phyloP scores from a whole-genome alignment of 1,140 invertebrate species.

The Bombus pascuorum region DNA sequence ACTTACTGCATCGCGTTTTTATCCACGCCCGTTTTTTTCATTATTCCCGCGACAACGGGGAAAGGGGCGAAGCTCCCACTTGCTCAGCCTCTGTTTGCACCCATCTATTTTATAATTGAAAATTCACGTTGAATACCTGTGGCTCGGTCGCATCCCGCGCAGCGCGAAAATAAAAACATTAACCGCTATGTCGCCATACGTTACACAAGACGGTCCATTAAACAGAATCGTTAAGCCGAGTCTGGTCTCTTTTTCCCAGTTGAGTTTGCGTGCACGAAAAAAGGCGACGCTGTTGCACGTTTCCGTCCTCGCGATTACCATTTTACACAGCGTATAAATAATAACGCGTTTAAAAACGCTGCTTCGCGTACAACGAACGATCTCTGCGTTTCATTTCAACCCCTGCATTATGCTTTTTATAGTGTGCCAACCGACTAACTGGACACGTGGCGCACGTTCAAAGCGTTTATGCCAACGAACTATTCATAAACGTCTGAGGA shows the following conservation, averaged over 20 bases:
- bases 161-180: neutral
- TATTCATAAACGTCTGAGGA: neutral
- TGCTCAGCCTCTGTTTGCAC: neutral
- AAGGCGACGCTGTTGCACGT: neutral
- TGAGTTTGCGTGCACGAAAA: neutral
- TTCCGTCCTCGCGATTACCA: neutral
- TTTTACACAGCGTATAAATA: slow-evolving; percentile 1
- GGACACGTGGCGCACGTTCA: neutral
- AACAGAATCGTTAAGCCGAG: slow-evolving; percentile 20
- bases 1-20: slow-evolving; percentile 15
- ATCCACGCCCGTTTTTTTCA: neutral
- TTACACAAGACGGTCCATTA: slow-evolving; percentile 30
- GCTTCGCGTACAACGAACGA: neutral
- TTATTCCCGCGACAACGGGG: neutral
- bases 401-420: neutral
- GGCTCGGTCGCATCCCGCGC: neutral
- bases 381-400: neutral
- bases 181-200: neutral
- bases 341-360: neutral
- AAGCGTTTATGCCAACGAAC: neutral
- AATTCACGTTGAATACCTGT: slow-evolving; percentile 19
- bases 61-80: neutral
- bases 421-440: neutral
- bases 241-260: neutral
- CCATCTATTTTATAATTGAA: slow-evolving; percentile 28